A percentile compares a stretch with the other conserved stretches of the same genome.
Evolutionary conservation across 2,797 vertebrate genomes (phyloP).

Genomic region (Thaleichthys pacificus): DNA sequence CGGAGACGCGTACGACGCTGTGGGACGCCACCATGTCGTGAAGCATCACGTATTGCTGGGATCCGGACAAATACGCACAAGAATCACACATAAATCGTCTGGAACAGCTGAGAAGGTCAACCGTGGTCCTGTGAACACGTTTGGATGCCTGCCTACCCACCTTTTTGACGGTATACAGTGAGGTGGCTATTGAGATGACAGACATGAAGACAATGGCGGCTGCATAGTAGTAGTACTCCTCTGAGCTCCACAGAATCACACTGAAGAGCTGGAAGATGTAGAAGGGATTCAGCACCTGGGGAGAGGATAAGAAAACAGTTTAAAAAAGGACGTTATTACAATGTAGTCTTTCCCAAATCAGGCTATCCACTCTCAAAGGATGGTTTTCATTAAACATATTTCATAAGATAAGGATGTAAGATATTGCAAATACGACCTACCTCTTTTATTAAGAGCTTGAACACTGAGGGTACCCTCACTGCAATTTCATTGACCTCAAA

Average conservation of each 20-base stretch:
- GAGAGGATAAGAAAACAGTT: neutral
- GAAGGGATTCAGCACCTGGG: conserved; percentile 97
- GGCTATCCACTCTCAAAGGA: neutral
- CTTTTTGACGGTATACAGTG: conserved; percentile 95
- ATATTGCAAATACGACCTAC: conserved; percentile 67
- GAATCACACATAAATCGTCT: too few relatives aligned
- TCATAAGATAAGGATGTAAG: too few relatives aligned
- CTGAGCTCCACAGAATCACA: conserved; percentile 88
- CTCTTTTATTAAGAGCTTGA: conserved; percentile 93
- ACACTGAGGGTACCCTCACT: conserved; percentile 90
- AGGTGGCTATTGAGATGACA: conserved; percentile 89
- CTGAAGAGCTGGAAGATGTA: conserved; percentile 99
- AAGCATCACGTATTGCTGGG: conserved; percentile 93
- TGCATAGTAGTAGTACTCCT: conserved; percentile 95
- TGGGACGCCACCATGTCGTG: conserved; percentile 93
- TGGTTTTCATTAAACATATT: neutral
- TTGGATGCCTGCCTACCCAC: conserved; percentile 63
- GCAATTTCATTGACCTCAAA: conserved; percentile 92
- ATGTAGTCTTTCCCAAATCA: neutral
- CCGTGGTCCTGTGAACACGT: too few relatives aligned
- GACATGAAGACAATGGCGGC: conserved; percentile 93
- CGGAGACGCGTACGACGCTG: conserved; percentile 86
- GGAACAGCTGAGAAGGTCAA: too few relatives aligned
- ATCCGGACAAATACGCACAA: conserved; percentile 26
- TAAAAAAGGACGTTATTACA: neutral